Conservation (phyloP, 2,888 invertebrate genomes). For the Drosophila histrio region DNA sequence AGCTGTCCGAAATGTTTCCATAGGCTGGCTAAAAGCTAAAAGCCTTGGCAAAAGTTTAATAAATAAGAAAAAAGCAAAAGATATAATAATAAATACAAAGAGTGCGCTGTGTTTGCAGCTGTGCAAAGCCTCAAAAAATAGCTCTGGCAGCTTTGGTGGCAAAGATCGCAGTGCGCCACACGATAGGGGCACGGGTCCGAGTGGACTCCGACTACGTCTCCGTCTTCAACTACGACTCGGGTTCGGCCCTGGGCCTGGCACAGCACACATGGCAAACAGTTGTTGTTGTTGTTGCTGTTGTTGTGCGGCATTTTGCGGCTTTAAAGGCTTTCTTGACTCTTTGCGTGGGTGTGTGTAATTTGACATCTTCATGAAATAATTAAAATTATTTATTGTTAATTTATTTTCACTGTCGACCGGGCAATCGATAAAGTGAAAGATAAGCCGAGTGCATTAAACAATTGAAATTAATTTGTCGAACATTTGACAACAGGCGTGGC, state of each 20-base stretch:
- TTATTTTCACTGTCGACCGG: conserved; percentile 66
- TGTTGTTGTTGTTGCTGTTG: conserved; percentile 24
- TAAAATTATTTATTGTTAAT: conserved; percentile 81
- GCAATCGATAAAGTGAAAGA: conserved; percentile 71
- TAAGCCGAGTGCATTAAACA: conserved; percentile 68
- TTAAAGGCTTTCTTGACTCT: conserved; percentile 49
- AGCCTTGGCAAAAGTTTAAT: conserved; percentile 70
- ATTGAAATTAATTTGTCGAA: conserved; percentile 80
- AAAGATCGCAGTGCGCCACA: conserved; percentile 59
- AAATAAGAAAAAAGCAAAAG: conserved; percentile 58
- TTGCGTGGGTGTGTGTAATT: conserved; percentile 76
- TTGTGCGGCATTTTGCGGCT: conserved; percentile 22
- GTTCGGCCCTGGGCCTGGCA: conserved; percentile 33
- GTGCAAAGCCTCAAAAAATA: conserved; percentile 64
- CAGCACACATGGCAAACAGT: conserved; percentile 45
- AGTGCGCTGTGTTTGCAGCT: conserved; percentile 62
- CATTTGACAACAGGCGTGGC: conserved; percentile 65
- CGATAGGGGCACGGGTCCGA: conserved; percentile 12
- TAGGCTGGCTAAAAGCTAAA: conserved; percentile 40
- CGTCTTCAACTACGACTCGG: not conserved
- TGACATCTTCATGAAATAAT: conserved; percentile 81
- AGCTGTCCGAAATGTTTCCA: conserved; percentile 60
- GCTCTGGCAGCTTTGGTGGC: conserved; percentile 66
- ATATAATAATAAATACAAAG: conserved; percentile 68
- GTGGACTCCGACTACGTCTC: conserved; percentile 6